Conservation (phyloP, 2,797 vertebrate species). For the Sarcoramphus papa region DNA sequence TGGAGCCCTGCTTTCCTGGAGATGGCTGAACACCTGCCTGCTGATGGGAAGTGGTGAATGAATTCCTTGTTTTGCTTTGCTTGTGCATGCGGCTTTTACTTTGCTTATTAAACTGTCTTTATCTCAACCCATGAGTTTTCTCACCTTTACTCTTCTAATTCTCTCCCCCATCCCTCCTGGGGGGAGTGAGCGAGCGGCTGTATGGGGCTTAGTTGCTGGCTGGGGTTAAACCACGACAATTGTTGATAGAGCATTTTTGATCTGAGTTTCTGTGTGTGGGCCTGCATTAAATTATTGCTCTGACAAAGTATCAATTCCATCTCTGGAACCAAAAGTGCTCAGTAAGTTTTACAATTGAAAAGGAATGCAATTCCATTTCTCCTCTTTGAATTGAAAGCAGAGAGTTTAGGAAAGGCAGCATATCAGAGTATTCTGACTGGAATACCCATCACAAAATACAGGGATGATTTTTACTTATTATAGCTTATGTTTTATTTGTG, state of each 20-base stretch:
- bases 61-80: too few species aligned
- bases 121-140: too few species aligned
- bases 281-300: not conserved
- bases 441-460: not conserved
- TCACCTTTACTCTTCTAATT: too few species aligned
- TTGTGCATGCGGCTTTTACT: too few species aligned
- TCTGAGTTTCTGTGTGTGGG: not conserved
- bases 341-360: not conserved
- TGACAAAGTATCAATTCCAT: not conserved
- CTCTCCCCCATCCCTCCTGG: too few species aligned
- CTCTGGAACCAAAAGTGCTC: not conserved
- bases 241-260: not conserved
- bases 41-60: too few species aligned
- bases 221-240: too few species aligned
- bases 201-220: too few species aligned
- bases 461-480: not conserved
- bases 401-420: not conserved
- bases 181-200: too few species aligned
- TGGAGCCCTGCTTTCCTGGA: too few species aligned
- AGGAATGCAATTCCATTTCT: not conserved
- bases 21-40: too few species aligned
- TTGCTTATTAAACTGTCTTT: too few species aligned
- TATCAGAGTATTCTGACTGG: not conserved
- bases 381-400: not conserved
- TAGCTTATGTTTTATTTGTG: not conserved